These are phyloP conservation scores for Stomatorhinus walkeri DNA, from an alignment of 2,797 vertebrate genomes.

Conservation along the genomic window DNA sequence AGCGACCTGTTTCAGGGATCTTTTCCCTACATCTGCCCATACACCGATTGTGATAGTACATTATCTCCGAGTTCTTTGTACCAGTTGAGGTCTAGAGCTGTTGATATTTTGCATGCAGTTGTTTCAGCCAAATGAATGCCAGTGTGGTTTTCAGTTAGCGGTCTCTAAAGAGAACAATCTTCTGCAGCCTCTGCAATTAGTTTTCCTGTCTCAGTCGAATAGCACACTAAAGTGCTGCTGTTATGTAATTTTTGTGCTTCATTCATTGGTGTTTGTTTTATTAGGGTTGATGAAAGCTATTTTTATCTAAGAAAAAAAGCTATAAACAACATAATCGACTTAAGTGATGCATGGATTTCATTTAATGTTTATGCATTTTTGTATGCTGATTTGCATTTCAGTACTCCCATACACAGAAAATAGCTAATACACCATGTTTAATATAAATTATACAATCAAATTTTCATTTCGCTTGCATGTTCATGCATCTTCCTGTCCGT, in stretches of 20 bases:
- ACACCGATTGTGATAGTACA: not conserved
- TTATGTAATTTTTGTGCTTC: constrained; percentile 38
- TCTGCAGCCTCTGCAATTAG: not conserved
- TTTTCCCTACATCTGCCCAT: not conserved
- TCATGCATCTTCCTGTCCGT: constrained; percentile 2
- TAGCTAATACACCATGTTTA: not conserved
- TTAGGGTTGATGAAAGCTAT: not conserved
- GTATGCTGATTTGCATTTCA: not conserved
- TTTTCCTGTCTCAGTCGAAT: constrained; percentile 22
- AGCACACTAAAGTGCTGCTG: constrained; percentile 24
- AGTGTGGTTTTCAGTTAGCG: constrained; percentile 35
- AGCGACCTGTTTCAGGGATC: not conserved
- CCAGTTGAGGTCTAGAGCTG: not conserved
- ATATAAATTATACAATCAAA: not conserved
- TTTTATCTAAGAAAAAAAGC: not conserved
- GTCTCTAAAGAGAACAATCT: not conserved
- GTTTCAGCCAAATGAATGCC: constrained; percentile 23
- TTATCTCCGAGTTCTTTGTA: not conserved
- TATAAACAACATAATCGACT: not conserved
- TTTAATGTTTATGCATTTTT: constrained; percentile 11
- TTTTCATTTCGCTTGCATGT: constrained; percentile 27
- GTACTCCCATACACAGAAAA: not conserved
- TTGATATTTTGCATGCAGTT: constrained; percentile 19
- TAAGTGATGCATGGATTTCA: constrained; percentile 9
- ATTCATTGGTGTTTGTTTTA: not conserved